A percentile compares a stretch with the other conserved stretches of the same genome.
Conservation (phyloP, 2,113 vertebrate genomes). For the Rhabdornis inornatus region DNA sequence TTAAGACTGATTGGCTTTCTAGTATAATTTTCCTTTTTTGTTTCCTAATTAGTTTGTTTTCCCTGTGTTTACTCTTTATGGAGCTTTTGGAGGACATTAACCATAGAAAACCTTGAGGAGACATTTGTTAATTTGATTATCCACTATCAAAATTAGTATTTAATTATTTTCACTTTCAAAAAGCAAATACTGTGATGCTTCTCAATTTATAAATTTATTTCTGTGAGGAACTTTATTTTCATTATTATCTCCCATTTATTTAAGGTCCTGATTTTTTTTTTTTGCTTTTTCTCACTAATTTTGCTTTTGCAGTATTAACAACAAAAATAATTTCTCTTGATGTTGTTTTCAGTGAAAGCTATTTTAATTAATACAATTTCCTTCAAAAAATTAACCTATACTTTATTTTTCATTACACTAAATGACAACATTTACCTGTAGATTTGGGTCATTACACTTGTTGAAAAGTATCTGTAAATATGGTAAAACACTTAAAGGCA, state of each 20-base stretch:
- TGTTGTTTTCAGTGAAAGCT: background rate
- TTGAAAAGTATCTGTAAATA: background rate
- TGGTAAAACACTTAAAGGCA: background rate
- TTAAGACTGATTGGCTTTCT: background rate
- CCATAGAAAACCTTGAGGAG: background rate
- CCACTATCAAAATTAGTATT: background rate
- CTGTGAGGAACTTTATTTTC: background rate
- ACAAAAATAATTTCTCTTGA: background rate
- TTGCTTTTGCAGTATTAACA: background rate
- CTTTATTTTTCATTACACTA: background rate
- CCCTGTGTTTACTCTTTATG: background rate
- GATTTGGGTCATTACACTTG: background rate
- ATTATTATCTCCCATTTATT: background rate
- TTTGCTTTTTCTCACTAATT: background rate
- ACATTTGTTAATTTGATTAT: background rate
- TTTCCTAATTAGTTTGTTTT: background rate
- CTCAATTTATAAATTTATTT: background rate
- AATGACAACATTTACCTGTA: background rate
- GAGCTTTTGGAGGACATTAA: background rate
- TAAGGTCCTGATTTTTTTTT: background rate
- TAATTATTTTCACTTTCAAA: background rate
- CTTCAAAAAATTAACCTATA: background rate
- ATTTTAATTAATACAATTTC: background rate
- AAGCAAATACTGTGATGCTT: background rate
- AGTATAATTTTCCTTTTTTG: background rate